Conservation (phyloP, 2,797 vertebrate species). For the Sebastes baramenuke region DNA sequence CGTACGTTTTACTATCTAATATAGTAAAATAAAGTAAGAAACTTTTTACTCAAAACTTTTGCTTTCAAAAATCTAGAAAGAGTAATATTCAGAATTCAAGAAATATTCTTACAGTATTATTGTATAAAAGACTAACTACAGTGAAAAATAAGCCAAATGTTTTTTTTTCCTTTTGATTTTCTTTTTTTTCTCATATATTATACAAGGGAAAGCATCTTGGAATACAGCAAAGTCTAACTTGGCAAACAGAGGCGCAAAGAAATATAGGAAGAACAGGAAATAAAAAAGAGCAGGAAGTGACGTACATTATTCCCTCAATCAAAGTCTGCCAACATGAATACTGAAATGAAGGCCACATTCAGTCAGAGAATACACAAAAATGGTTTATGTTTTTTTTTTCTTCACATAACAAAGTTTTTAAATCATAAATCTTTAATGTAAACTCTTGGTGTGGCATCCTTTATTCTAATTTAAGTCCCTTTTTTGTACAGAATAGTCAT, state of each 20-base stretch:
- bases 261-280: constrained; percentile 62
- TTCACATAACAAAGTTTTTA: constrained; percentile 42
- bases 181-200: constrained; percentile 90
- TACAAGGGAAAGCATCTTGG: constrained; percentile 97
- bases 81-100: constrained; percentile 99
- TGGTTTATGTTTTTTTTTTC: neutral
- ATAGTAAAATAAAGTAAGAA: constrained; percentile 99
- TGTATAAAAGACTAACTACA: constrained; percentile 99
- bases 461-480: constrained; percentile 63
- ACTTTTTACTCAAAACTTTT: constrained; percentile 99
- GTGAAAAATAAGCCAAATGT: constrained; percentile 99
- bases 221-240: constrained; percentile 96
- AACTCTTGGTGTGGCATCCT: constrained; percentile 57
- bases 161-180: constrained; percentile 84
- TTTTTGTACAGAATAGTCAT: constrained; percentile 60
- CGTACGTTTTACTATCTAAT: constrained; percentile 99
- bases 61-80: constrained; percentile 99
- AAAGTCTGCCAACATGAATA: constrained; percentile 90
- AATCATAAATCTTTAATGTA: constrained; percentile 46
- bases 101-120: constrained; percentile 99
- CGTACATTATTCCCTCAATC: constrained; percentile 82
- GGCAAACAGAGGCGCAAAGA: constrained; percentile 91
- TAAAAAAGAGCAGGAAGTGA: constrained; percentile 86
- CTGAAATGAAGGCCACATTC: constrained; percentile 94
- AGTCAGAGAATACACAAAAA: constrained; percentile 77